Evolutionary conservation across 2,797 vertebrate species (phyloP), one percentile per base, ranked within the genome.

Genomic region (Pelobates cultripes): DNA sequence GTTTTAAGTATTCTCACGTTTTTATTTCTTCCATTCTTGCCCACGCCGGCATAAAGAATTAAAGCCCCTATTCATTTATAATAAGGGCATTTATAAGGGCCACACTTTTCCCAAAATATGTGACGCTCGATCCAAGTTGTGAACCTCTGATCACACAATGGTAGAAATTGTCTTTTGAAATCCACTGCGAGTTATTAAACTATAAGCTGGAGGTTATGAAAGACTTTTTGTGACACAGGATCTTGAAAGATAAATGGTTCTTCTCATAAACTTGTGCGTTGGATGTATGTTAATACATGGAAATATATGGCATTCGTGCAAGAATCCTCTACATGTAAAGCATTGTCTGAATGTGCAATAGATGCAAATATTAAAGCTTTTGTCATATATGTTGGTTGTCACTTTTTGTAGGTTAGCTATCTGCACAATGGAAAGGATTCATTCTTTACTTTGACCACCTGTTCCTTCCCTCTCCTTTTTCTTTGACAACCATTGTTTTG

Each of bases 141-240:
- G 72, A 68, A 44, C 67, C 73, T n/a, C 47, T 1, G 7, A 40
- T 55, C n/a, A 17, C 42, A 84, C 77, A 84, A 84, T 79, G 73
- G 77, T 10, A 67, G 9, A 76, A 79, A 79, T 80, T 84, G 82
- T 84, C 67, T 67, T 47, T 43, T 9, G 67, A 57, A 80, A 79
- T 79, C 77, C 75, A 80, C 44, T 80, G 71, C 73, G 40, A 67
- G 67, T 79, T 84, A 76, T 76, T 75, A 76, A 76, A 72, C 76
- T 79, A 42, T 84, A 84, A 43, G 67, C 82, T 17, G 41, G 66
- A 13, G 40, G 41, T 69, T 68, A 43, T 75, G 80, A 82, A 82
- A 82, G 73, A 72, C 43, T 51, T 77, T 75, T 79, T 64, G 44
- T 75, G 60, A 71, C 14, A 5, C 13, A 7, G 41, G 64, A 8